These are phyloP conservation scores for Linnaemya vulpina DNA, from an alignment of 2,888 invertebrate species.

Conservation along the genomic window DNA sequence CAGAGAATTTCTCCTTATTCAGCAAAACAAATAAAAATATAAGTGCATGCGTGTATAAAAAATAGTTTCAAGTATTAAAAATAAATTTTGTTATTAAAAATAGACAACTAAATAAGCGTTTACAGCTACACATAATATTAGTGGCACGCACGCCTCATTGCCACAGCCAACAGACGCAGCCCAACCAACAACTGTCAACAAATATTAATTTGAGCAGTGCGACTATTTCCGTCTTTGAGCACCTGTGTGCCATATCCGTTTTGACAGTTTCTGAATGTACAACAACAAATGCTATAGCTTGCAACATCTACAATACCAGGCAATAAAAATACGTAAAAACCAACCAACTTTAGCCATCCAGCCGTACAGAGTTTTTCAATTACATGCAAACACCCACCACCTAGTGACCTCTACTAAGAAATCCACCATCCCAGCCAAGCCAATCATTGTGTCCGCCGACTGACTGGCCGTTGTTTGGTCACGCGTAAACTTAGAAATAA, in stretches of 20 bases:
- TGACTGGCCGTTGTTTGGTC: slow-evolving; percentile 26
- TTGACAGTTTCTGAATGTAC: slow-evolving; percentile 40
- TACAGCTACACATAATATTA: slow-evolving; percentile 43
- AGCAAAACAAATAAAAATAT: neutral
- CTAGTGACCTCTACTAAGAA: slow-evolving; percentile 74
- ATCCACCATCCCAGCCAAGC: slow-evolving; percentile 45
- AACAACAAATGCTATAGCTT: slow-evolving; percentile 3
- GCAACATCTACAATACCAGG: slow-evolving; percentile 11
- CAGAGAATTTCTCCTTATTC: slow-evolving; percentile 32
- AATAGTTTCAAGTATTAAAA: slow-evolving; percentile 54
- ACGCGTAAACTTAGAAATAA: slow-evolving; percentile 23
- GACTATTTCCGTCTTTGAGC: slow-evolving; percentile 69
- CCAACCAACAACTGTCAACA: slow-evolving; percentile 45
- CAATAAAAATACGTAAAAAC: slow-evolving; percentile 8
- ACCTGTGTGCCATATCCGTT: slow-evolving; percentile 71
- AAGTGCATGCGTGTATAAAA: neutral
- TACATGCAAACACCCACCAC: slow-evolving; percentile 73
- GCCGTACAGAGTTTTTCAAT: slow-evolving; percentile 30
- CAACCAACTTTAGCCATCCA: slow-evolving; percentile 25
- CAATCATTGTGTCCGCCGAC: slow-evolving; percentile 20
- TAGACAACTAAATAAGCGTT: slow-evolving; percentile 52
- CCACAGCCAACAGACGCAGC: slow-evolving; percentile 7
- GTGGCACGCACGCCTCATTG: slow-evolving; percentile 46
- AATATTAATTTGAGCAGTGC: slow-evolving; percentile 43
- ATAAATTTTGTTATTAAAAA: slow-evolving; percentile 49